Percentiles rank a stretch among this genome's conserved stretches.
Conservation (phyloP, 2,888 invertebrate species). For the Blera fallax region DNA sequence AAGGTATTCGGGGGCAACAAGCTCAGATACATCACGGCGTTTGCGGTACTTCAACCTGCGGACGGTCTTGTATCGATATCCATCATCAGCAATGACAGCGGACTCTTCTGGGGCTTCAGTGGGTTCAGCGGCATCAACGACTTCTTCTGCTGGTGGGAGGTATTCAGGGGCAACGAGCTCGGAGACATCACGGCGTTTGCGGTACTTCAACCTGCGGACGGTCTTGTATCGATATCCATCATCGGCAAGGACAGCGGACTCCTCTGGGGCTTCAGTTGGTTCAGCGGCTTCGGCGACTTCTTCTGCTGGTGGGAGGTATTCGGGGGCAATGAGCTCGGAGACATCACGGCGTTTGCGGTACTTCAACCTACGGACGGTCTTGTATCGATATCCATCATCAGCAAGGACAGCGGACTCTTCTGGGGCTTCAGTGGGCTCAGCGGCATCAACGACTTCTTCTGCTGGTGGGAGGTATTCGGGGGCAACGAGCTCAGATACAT, state of each 20-base stretch:
- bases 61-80: constrained; percentile 51
- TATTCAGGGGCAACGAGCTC: constrained; percentile 66
- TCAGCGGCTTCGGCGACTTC: constrained; percentile 14
- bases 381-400: constrained; percentile 59
- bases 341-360: constrained; percentile 52
- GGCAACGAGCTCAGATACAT: constrained; percentile 74
- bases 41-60: constrained; percentile 44
- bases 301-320: constrained; percentile 9
- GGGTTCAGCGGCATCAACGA: constrained; percentile 2
- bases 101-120: constrained; percentile 5
- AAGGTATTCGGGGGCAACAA: constrained; percentile 73
- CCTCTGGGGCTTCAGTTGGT: constrained; percentile 49
- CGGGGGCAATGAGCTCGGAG: constrained; percentile 40
- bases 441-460: constrained; percentile 3
- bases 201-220: constrained; percentile 76
- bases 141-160: not conserved
- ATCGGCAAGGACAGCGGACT: constrained; percentile 72
- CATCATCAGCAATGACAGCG: constrained; percentile 31
- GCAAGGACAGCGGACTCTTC: constrained; percentile 31
- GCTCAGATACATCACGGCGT: constrained; percentile 20
- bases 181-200: constrained; percentile 77
- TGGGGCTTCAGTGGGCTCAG: constrained; percentile 8
- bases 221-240: constrained; percentile 78
- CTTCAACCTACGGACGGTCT: constrained; percentile 53
- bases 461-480: constrained; percentile 37